phyloP scores from a whole-genome alignment of 2,113 vertebrate genomes.

The Holacanthus passer region DNA sequence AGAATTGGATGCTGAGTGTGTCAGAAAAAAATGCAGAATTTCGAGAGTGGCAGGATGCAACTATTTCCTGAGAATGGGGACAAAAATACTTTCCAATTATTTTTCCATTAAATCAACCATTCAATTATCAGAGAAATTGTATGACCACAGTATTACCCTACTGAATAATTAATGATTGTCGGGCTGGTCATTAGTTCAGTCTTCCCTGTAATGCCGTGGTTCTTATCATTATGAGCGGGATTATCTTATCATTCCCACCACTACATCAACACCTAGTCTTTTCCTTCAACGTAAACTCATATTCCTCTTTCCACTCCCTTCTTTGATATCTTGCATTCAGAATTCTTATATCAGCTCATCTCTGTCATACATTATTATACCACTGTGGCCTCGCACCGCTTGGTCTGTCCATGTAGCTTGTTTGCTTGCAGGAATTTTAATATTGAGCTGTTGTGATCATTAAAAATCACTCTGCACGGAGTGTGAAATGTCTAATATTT shows the following conservation, averaged over 20 bases:
- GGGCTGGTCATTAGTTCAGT: background rate
- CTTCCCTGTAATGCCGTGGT: background rate
- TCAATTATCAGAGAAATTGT: background rate
- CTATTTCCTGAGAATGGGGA: too few relatives aligned
- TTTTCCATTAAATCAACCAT: background rate
- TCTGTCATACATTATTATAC: background rate
- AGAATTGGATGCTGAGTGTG: background rate
- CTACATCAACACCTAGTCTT: background rate
- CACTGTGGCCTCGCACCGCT: background rate
- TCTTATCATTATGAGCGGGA: background rate
- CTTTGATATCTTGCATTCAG: background rate
- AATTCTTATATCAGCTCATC: background rate
- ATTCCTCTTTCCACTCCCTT: background rate
- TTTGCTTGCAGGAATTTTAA: background rate
- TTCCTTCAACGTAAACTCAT: background rate
- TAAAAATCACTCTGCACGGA: background rate
- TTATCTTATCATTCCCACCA: background rate
- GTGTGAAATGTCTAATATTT: background rate
- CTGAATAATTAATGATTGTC: background rate
- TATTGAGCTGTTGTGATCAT: background rate
- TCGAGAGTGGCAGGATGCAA: background rate
- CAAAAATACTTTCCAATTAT: background rate
- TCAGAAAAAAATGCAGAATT: background rate
- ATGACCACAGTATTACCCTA: background rate
- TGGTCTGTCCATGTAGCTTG: background rate